Base-by-base conservation (phyloP, 2,888 invertebrate species). In the Eulithis testata region DNA sequence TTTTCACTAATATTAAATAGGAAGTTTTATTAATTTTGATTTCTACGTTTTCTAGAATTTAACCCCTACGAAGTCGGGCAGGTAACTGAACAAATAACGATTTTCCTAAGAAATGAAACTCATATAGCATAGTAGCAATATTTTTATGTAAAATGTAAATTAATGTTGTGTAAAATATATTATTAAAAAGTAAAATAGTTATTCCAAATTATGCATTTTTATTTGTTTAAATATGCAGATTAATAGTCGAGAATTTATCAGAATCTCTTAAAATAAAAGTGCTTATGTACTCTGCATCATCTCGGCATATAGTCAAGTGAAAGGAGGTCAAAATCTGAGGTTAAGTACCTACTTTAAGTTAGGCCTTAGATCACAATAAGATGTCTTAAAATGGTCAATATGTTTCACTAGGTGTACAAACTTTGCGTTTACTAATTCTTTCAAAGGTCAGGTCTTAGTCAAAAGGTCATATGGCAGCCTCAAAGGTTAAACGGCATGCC, bases 61-160 rank as follows among this genome's bases (percentile, higher is more conserved):
- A 44, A n/a, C 44, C 44, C 1, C n/a, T n/a, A 6, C n/a, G n/a
- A 44, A n/a, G n/a, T 7, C 47, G 14, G 8, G 47, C 7, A 12
- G 8, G 2, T 8, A 49, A 49, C 11, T 0, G 14, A 49, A 49
- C 49, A 21, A 53, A n/a, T 43, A 54, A 54, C 21, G 45, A 60
- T 54, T 62, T 62, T 43, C 43, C 14, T 43, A 62, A 14, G n/a
- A 56, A 56, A 51, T 51, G 14, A 56, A 62, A 49, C 31, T 45
- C 21, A n/a, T 45, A 36, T 56, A 56, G 45, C 4, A 52, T 27
- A 44, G 31, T 51, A 56, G 51, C 50, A 45, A 59, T 55, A 58
- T 55, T 59, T 59, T 59, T 59, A 44, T 64, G 59, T 55, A 59
- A 64, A 61, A 51, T 56, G 36, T 62, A 66, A 45, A 40, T 9